Percentiles rank a stretch among this genome's conserved stretches.
phyloP scores from a whole-genome alignment of 2,113 vertebrate genomes.

The Trichechus manatus region DNA sequence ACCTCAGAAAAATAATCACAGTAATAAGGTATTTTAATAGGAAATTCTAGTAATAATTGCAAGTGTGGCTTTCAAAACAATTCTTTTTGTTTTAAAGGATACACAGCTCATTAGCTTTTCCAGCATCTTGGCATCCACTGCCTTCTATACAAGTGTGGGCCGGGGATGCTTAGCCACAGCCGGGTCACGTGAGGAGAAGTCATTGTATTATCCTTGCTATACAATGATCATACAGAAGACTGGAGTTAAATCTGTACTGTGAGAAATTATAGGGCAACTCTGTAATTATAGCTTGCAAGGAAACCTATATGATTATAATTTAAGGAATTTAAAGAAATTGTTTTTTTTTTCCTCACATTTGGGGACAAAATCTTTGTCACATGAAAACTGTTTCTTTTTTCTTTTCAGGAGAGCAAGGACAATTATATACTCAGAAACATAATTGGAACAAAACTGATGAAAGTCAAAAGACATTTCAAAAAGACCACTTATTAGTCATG shows the following conservation, averaged over 20 bases:
- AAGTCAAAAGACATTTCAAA: constrained; percentile 65
- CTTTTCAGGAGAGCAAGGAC: constrained; percentile 62
- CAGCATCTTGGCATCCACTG: not conserved
- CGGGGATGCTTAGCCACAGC: not conserved
- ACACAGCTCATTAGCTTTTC: not conserved
- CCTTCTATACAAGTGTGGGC: not conserved
- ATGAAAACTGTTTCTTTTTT: constrained; percentile 58
- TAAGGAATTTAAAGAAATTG: constrained; percentile 52
- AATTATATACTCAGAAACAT: constrained; percentile 74
- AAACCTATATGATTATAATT: constrained; percentile 64
- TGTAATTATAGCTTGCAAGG: constrained; percentile 78
- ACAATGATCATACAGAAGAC: constrained; percentile 58
- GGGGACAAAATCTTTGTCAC: constrained; percentile 65
- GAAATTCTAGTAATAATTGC: not conserved
- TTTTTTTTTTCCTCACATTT: constrained; percentile 52
- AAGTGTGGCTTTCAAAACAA: not conserved
- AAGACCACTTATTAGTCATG: constrained; percentile 63
- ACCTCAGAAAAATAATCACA: not conserved
- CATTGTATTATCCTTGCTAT: constrained; percentile 56
- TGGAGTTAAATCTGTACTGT: constrained; percentile 58
- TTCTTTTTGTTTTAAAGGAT: not conserved
- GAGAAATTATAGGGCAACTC: constrained; percentile 69
- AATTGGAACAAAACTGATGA: constrained; percentile 63
- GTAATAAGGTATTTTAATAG: not conserved
- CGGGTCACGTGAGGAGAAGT: not conserved